Evolutionary conservation across 2,797 vertebrate species (phyloP).

Genomic region (Novumbra hubbsi): DNA sequence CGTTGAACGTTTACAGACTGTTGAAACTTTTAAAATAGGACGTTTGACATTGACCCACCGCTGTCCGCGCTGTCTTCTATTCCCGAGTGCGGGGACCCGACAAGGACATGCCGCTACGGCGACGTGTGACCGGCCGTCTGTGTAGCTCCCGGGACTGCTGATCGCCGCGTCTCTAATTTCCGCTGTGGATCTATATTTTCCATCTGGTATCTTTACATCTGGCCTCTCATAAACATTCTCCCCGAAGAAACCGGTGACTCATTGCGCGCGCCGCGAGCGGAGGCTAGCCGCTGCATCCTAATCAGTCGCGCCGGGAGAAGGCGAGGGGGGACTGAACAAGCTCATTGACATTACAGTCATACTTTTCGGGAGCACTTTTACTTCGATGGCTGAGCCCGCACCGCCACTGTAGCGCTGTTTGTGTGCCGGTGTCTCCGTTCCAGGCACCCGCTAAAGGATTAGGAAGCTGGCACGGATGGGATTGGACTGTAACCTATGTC

Average conservation of each 20-base stretch:
- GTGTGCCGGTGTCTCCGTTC: slow-evolving; percentile 50
- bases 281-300: slow-evolving; percentile 75
- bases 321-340: slow-evolving; percentile 62
- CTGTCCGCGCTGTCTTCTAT: slow-evolving; percentile 36
- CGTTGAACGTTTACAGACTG: slow-evolving; percentile 16
- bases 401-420: slow-evolving; percentile 54
- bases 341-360: slow-evolving; percentile 80
- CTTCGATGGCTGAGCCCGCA: slow-evolving; percentile 45
- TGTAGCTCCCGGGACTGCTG: slow-evolving; percentile 56
- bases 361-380: slow-evolving; percentile 75
- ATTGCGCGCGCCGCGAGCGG: slow-evolving; percentile 60
- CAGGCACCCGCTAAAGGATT: slow-evolving; percentile 28
- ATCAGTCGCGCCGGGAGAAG: slow-evolving; percentile 58
- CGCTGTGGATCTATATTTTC: slow-evolving; percentile 67
- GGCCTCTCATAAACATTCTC: slow-evolving; percentile 49
- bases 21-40: slow-evolving; percentile 21
- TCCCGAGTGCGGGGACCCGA: slow-evolving; percentile 10
- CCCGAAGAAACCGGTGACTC: slow-evolving; percentile 65
- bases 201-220: slow-evolving; percentile 40
- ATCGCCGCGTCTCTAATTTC: slow-evolving; percentile 38
- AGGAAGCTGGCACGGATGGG: slow-evolving; percentile 42
- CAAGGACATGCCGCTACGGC: slow-evolving; percentile 72
- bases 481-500: slow-evolving; percentile 38
- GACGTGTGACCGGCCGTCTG: slow-evolving; percentile 48
- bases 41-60: slow-evolving; percentile 39